phyloP scores from a whole-genome alignment of 2,797 vertebrate genomes.

The Karalla daura region DNA sequence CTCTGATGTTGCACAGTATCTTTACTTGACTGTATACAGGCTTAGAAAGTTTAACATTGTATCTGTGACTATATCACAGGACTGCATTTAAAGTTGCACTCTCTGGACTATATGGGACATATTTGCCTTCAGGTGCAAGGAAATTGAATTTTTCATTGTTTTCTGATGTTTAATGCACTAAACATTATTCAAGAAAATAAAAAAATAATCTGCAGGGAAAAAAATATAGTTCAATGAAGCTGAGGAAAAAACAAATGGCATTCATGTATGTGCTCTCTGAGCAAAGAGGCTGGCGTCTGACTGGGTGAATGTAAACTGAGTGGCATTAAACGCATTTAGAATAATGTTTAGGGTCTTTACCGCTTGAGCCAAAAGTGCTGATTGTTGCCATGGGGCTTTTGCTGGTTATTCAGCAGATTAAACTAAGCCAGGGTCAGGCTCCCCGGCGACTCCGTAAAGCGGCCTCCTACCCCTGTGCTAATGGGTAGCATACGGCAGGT shows the following conservation, averaged over 20 bases:
- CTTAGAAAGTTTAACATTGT: no score
- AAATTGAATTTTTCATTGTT: background rate
- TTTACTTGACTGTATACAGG: no score
- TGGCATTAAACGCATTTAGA: background rate
- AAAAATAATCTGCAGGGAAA: background rate
- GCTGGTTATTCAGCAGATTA: constrained; percentile 47
- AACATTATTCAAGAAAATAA: background rate
- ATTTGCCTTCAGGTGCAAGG: no score
- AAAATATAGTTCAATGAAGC: background rate
- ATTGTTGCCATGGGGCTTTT: constrained; percentile 44
- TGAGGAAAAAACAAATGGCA: no score
- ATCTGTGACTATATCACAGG: no score
- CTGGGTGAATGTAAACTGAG: background rate
- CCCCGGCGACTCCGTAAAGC: constrained; percentile 60
- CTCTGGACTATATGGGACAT: no score
- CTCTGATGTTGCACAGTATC: no score
- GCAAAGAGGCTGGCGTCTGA: background rate
- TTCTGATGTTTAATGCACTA: background rate
- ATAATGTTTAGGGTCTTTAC: constrained; percentile 23
- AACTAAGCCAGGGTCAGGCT: constrained; percentile 22
- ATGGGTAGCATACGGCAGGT: constrained; percentile 60
- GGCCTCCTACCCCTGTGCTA: constrained; percentile 43
- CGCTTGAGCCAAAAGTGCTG: constrained; percentile 27
- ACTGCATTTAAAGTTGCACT: no score
- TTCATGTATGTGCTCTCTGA: background rate